phyloP scores from a whole-genome alignment of 23 tunicate genomes.

The Aplidium turbinatum region DNA sequence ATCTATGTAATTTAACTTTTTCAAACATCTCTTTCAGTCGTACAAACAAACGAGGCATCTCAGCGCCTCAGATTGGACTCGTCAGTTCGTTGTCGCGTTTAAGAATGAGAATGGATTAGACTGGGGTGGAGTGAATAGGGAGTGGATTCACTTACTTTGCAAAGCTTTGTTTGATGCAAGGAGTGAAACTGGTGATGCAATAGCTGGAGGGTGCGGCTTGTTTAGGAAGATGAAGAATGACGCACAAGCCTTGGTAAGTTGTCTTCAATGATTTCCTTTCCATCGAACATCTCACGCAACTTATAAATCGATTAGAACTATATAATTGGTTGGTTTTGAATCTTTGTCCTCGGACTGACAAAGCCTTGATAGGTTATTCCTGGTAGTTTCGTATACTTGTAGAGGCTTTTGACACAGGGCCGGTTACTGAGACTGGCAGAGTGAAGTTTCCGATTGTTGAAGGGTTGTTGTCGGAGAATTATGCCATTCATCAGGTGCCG shows the following conservation, averaged over 20 bases:
- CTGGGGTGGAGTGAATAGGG: slow-evolving; percentile 89
- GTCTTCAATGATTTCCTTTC: not conserved
- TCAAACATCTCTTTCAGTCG: slow-evolving; percentile 51
- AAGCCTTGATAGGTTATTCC: too few relatives aligned
- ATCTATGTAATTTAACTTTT: too few relatives aligned
- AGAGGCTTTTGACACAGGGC: too few relatives aligned
- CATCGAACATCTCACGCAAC: too few relatives aligned
- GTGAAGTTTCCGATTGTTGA: too few relatives aligned
- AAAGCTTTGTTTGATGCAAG: slow-evolving; percentile 54
- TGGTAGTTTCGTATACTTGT: too few relatives aligned
- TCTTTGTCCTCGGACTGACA: too few relatives aligned
- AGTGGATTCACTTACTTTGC: slow-evolving; percentile 79
- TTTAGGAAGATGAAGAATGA: slow-evolving; percentile 80
- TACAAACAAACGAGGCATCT: slow-evolving; percentile 59
- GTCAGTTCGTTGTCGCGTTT: slow-evolving; percentile 58
- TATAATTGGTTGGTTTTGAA: too few relatives aligned
- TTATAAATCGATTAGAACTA: too few relatives aligned
- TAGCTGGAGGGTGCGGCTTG: slow-evolving; percentile 34
- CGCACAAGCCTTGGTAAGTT: slow-evolving; percentile 78
- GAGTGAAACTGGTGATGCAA: slow-evolving; percentile 28
- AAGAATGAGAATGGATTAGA: slow-evolving; percentile 69
- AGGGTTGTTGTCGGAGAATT: too few relatives aligned
- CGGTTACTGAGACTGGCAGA: too few relatives aligned
- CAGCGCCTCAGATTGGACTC: slow-evolving; percentile 49
- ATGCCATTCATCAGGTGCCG: too few relatives aligned